phyloP scores from a whole-genome alignment of 2,797 vertebrate species.

The Sardinella longiceps region DNA sequence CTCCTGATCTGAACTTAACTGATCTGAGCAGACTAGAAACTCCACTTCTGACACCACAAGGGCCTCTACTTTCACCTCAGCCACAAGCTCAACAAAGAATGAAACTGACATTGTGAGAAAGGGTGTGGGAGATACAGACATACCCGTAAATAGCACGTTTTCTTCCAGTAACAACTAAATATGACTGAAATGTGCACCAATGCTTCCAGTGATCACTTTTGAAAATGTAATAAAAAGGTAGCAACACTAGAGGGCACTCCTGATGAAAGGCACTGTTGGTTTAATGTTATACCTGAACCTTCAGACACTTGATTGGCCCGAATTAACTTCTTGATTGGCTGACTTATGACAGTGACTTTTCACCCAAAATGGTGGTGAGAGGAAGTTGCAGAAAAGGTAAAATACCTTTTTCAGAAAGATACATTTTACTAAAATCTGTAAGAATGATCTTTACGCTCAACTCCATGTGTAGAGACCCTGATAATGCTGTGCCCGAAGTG shows the following conservation, averaged over 20 bases:
- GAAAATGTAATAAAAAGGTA: not conserved
- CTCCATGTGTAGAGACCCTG: too few relatives aligned
- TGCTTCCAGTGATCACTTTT: not conserved
- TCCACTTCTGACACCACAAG: not conserved
- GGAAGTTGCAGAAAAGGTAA: too few relatives aligned
- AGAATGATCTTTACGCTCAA: too few relatives aligned
- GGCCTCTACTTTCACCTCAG: not conserved
- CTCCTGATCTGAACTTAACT: too few relatives aligned
- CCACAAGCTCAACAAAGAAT: not conserved
- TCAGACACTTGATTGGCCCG: too few relatives aligned
- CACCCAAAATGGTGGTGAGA: too few relatives aligned
- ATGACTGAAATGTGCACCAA: not conserved
- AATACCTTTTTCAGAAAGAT: too few relatives aligned
- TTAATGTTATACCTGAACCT: not conserved
- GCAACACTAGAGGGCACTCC: constrained; percentile 35
- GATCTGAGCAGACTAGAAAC: not conserved
- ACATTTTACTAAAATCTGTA: too few relatives aligned
- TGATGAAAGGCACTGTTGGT: constrained; percentile 43
- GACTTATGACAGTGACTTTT: too few relatives aligned
- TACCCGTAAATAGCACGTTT: not conserved
- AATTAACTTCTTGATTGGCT: too few relatives aligned
- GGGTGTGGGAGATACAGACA: not conserved
- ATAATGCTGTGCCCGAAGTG: too few relatives aligned
- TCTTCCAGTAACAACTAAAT: not conserved
- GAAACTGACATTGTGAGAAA: not conserved